Evolutionary conservation across 2,797 vertebrate genomes (phyloP).

Genomic region (Bradypodion pumilum): DNA sequence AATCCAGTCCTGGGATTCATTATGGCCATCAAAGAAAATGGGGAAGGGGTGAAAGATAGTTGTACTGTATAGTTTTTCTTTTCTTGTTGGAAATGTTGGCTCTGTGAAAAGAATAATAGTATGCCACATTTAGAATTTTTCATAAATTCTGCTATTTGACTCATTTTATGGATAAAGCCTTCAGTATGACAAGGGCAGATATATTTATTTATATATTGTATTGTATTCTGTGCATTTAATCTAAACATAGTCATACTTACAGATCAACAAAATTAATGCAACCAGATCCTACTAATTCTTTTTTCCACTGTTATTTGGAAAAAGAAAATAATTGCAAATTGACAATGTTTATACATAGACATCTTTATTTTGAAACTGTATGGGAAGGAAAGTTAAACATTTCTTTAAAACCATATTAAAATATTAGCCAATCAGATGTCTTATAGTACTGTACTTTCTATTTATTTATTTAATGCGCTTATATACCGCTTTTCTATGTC

Average conservation of each 20-base stretch:
- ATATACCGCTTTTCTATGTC: no score
- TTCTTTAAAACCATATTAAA: conserved; percentile 55
- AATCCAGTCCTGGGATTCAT: background rate
- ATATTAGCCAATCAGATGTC: conserved; percentile 47
- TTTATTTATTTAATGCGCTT: conserved; percentile 55
- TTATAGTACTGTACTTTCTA: conserved; percentile 58
- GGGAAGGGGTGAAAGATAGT: background rate
- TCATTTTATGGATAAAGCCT: background rate
- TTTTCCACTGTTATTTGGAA: background rate
- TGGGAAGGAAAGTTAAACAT: conserved; percentile 26
- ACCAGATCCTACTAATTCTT: no score
- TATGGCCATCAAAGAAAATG: conserved; percentile 1
- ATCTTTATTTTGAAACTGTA: conserved; percentile 40
- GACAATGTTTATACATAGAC: conserved; percentile 35
- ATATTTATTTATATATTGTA: fast-evolving
- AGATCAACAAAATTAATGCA: background rate
- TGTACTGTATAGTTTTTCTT: no score
- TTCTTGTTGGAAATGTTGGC: background rate
- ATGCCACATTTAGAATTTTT: background rate
- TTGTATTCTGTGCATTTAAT: background rate
- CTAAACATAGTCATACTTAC: background rate
- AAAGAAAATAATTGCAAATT: background rate
- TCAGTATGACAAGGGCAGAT: background rate
- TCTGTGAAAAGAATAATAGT: background rate
- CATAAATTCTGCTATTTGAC: background rate